Evolutionary conservation across 2,113 vertebrate species (phyloP).

Genomic region (Myrmecophaga tridactyla): DNA sequence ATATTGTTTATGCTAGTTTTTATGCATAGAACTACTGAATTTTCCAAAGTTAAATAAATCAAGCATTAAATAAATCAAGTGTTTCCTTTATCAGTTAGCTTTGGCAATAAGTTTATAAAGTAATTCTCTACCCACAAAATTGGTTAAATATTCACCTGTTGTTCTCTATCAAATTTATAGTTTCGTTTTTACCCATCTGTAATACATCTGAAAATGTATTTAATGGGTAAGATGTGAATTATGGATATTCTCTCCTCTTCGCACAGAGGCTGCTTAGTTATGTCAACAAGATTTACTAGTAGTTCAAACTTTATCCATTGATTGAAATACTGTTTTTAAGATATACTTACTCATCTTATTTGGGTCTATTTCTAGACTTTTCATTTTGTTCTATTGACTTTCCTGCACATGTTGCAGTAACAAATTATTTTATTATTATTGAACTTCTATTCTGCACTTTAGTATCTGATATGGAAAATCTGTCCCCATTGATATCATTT

Average conservation of each 20-base stretch:
- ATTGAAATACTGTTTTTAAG: neutral
- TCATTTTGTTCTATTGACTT: neutral
- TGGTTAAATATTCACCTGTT: neutral
- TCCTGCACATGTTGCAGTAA: neutral
- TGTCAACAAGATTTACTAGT: neutral
- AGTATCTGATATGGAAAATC: neutral
- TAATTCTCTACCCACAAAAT: conserved; percentile 20
- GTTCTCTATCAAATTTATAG: neutral
- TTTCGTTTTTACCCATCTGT: neutral
- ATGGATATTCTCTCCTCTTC: neutral
- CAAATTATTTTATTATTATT: conserved; percentile 41
- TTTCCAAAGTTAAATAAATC: neutral
- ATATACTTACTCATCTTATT: conserved; percentile 7
- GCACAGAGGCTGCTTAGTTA: neutral
- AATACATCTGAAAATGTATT: neutral
- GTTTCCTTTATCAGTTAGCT: neutral
- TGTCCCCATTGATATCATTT: neutral
- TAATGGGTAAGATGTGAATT: neutral
- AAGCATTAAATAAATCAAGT: neutral
- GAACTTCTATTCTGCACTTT: neutral
- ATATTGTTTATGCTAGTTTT: neutral
- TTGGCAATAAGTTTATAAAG: neutral
- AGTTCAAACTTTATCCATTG: neutral
- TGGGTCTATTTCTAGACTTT: neutral
- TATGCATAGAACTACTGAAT: neutral